phyloP scores from a whole-genome alignment of 2,888 invertebrate genomes.

The Helleia helle region DNA sequence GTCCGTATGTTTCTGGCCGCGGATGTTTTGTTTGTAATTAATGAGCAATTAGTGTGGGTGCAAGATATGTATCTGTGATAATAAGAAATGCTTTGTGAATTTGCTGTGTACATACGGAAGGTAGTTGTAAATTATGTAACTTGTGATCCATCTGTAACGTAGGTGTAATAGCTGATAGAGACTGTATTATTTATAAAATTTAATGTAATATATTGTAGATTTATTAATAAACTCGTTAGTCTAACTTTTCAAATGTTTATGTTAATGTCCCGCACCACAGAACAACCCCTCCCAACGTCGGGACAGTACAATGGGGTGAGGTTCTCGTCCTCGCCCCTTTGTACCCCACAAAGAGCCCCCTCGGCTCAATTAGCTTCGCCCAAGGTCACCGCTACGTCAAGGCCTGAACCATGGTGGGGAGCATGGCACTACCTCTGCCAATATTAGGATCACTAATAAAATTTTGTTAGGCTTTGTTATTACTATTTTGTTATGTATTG shows the following conservation, averaged over 20 bases:
- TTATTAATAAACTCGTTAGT: conserved; percentile 5
- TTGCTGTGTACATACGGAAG: conserved; percentile 33
- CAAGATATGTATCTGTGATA: conserved; percentile 63
- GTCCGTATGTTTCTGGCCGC: neutral
- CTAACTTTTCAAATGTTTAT: neutral
- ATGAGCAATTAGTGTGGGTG: conserved; percentile 27
- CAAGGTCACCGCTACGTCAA: no score
- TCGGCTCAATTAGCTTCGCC: no score
- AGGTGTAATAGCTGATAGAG: conserved; percentile 5
- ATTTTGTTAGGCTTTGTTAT: no score
- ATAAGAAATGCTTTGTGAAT: conserved; percentile 41
- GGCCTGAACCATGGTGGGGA: no score
- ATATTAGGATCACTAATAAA: no score
- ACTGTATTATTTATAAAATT: conserved; percentile 9
- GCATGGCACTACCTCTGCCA: no score
- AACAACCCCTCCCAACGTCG: no score
- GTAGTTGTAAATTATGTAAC: conserved; percentile 19
- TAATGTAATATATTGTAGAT: conserved; percentile 7
- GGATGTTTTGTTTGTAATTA: neutral
- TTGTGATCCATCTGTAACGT: conserved; percentile 4
- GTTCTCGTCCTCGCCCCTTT: no score
- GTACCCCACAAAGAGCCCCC: no score
- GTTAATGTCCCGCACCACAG: no score
- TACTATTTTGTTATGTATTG: no score
- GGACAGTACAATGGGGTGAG: no score